Evolutionary conservation across 2,888 invertebrate species (phyloP), one percentile per base, ranked within the genome.

Genomic region (Mimas tiliae): DNA sequence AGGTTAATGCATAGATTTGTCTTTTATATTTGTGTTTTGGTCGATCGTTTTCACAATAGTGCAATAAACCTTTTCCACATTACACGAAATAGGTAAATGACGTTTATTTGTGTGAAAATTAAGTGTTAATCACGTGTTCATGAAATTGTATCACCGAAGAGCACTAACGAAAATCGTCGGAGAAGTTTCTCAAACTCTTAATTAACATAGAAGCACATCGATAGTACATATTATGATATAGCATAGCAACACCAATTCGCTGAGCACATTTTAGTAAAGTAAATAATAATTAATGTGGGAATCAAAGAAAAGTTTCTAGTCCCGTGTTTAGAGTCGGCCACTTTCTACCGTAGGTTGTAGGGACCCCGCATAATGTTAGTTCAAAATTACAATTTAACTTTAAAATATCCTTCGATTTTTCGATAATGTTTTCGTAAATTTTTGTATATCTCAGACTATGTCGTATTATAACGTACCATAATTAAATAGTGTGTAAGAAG

Each of bases 191-290:
- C 14, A 27, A 33, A 38, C 38, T 27, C 6, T 42, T 19, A 33
- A 53, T 12, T 34, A 50, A 45, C 27, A 45, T 33, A 47, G 14
- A 67, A 68, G 66, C 68, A 69, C 65, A 71, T 68, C 66, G 63
- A 71, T 72, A 74, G 64, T 70, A 48, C 6, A 45, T 58, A n/a
- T n/a, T n/a, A 58, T 65, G 9, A 74, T 76, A 78, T 71, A 65
- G 78, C 84, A 70, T 69, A 79, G 79, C 82, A 77, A 71, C 76
- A 77, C 73, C 66, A 78, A 77, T 82, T 85, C 86, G 86, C 86
- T 66, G 73, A 75, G 86, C 85, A 78, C 72, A 72, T 72, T 72
- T 72, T 72, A 65, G 48, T 69, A 68, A 72, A 67, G 68, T 48
- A 63, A n/a, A n/a, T n/a, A n/a, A n/a, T n/a, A 73, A 72, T 71